Percentiles rank a stretch among this genome's conserved stretches.
Evolutionary conservation across 2,888 invertebrate genomes (phyloP).

Genomic region (Leucania comma): DNA sequence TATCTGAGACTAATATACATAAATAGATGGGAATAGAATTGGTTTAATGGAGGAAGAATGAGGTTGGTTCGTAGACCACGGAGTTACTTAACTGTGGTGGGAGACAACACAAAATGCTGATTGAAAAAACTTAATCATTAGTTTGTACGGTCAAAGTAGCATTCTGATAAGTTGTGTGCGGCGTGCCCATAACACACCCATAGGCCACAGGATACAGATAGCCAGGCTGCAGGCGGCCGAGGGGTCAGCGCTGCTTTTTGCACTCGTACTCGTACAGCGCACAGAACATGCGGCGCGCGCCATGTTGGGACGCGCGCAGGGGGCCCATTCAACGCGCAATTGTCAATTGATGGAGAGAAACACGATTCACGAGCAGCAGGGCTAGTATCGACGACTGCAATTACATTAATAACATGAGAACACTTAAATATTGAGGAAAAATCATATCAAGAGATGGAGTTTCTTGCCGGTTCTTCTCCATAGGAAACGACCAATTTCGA

Average conservation of each 20-base stretch:
- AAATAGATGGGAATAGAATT: slow-evolving; percentile 24
- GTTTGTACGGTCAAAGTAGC: slow-evolving; percentile 16
- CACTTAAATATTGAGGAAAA: background rate
- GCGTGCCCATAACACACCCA: background rate
- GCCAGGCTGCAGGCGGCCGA: slow-evolving; percentile 9
- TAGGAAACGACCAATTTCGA: too few relatives aligned
- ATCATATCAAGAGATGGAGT: too few relatives aligned
- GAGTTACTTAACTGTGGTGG: slow-evolving; percentile 4
- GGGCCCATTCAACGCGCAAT: slow-evolving; percentile 84
- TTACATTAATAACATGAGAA: background rate
- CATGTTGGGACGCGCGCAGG: slow-evolving; percentile 75
- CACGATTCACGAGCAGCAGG: slow-evolving; percentile 72
- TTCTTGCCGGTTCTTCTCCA: too few relatives aligned
- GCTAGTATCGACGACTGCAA: slow-evolving; percentile 50
- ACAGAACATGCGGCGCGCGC: slow-evolving; percentile 67
- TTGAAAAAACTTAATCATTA: slow-evolving; percentile 19
- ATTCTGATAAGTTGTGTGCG: slow-evolving; percentile 12
- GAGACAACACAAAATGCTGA: background rate
- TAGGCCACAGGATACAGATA: slow-evolving; percentile 56
- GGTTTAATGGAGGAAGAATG: slow-evolving; percentile 12
- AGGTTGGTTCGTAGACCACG: slow-evolving; percentile 11
- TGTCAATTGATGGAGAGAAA: slow-evolving; percentile 82
- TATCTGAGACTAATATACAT: slow-evolving; percentile 44
- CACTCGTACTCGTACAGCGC: slow-evolving; percentile 52
- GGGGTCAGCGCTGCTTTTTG: slow-evolving; percentile 68